These are phyloP conservation scores for Erpobdella octoculata DNA, from an alignment of 2,888 invertebrate genomes.

Conservation along the genomic window DNA sequence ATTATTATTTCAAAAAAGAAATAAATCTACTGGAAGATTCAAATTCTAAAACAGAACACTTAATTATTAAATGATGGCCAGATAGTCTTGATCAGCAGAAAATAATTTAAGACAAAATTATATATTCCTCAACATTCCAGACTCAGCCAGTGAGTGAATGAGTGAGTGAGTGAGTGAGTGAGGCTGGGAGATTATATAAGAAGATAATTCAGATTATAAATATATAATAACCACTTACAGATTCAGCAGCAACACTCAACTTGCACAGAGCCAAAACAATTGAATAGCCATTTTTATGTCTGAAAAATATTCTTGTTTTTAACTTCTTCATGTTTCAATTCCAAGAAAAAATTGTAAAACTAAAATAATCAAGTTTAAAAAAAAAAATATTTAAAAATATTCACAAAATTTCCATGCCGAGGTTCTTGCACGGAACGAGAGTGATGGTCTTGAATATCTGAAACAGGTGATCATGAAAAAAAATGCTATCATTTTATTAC, in stretches of 20 bases:
- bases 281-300: neutral
- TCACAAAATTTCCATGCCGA: slow-evolving; percentile 21
- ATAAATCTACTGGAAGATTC: neutral
- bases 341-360: neutral
- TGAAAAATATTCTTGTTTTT: neutral
- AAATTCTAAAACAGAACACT: too few relatives aligned
- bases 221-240: neutral
- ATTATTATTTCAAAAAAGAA: neutral
- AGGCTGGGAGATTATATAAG: too few relatives aligned
- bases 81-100: too few relatives aligned
- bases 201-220: neutral
- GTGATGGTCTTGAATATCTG: slow-evolving; percentile 8
- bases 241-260: slow-evolving; percentile 5
- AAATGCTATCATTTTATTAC: neutral
- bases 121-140: too few relatives aligned
- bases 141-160: too few relatives aligned
- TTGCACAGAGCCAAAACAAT: neutral
- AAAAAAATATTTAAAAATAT: neutral
- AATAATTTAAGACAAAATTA: too few relatives aligned
- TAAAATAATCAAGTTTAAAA: too few relatives aligned
- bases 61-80: too few relatives aligned
- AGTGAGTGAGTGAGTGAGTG: too few relatives aligned
- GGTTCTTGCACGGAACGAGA: slow-evolving; percentile 15
- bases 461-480: neutral
- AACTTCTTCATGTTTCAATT: neutral